Base-by-base conservation (phyloP, 53 echinoderm and acorn worm genomes). In the Echinarachnius parma region DNA sequence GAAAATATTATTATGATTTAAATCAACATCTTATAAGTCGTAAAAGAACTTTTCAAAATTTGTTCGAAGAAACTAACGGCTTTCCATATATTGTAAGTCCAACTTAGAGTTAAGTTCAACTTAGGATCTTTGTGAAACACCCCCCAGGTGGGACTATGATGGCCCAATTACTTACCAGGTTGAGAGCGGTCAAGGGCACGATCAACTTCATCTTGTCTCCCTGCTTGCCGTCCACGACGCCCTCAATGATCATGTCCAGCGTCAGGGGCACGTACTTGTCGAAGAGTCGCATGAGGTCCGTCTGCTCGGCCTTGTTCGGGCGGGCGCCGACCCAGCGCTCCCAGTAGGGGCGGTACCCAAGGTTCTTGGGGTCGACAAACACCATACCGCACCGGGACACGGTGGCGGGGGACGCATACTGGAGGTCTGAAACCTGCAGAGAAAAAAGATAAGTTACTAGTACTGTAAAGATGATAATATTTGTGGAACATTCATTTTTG, bases 311-410 rank as follows among this genome's bases (percentile, higher is more conserved):
- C 78, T 98, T 98, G 63, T 56, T 83, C 57, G 76, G 66, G 5
- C 91, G 62, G n/a, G 53, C 64, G 57, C 80, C 86, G 60, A 91
- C 88, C 91, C 91, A 98, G 64, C 87, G 87, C 75, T 91, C 77
- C 98, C 98, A 98, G 88, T 75, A 98, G 34, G 98, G 98, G 19
- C 66, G 54, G 81, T 91, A 98, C 26, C 98, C 98, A 9, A 98
- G 79, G 77, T 98, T 98, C 92, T 98, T 98, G 25, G 98, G 98
- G 82, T 98, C 98, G 1, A 98, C 98, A 28, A 82, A 98, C 34
- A 98, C 98, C 98, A 98, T 98, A 67, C 98, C 98, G 46, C 98
- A 98, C 23, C 98, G 85, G 45, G 98, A 98, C 55, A 98, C 98
- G 5, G 98, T 98, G 47, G 98, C 98, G 1, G 98, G 98, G 4